Conservation (phyloP, 2,888 invertebrate species). For the Drosophila kambysellisi region DNA sequence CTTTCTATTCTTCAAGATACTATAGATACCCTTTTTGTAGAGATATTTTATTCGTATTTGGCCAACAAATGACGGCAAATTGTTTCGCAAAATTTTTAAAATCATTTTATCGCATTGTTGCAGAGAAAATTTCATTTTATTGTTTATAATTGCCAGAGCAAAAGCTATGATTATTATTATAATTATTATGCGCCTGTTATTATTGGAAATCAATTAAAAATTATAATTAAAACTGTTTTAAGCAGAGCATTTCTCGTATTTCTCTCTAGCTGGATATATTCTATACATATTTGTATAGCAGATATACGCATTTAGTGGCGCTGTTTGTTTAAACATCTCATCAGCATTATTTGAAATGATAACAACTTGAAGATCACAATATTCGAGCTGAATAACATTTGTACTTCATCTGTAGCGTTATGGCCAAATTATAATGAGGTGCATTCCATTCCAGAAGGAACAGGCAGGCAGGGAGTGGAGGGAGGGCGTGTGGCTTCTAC, state of each 20-base stretch:
- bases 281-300: not conserved
- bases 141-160: slow-evolving; percentile 41
- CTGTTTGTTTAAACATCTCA: slow-evolving; percentile 35
- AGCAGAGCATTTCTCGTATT: slow-evolving; percentile 43
- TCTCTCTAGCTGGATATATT: not conserved
- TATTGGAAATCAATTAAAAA: slow-evolving; percentile 65
- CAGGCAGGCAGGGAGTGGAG: not conserved
- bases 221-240: slow-evolving; percentile 57
- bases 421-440: slow-evolving; percentile 46
- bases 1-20: not conserved
- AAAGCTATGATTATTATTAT: slow-evolving; percentile 7
- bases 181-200: slow-evolving; percentile 2
- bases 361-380: slow-evolving; percentile 25
- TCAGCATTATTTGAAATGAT: slow-evolving; percentile 13
- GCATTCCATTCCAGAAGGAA: not conserved
- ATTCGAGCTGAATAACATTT: slow-evolving; percentile 22
- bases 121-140: slow-evolving; percentile 45
- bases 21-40: too few species aligned
- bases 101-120: slow-evolving; percentile 49
- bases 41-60: not conserved
- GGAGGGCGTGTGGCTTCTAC: not conserved
- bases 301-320: not conserved
- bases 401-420: slow-evolving; percentile 7
- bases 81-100: slow-evolving; percentile 20
- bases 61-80: slow-evolving; percentile 20